Evolutionary conservation across 2,888 invertebrate species (phyloP).

Genomic region (Meandrusa payeni): DNA sequence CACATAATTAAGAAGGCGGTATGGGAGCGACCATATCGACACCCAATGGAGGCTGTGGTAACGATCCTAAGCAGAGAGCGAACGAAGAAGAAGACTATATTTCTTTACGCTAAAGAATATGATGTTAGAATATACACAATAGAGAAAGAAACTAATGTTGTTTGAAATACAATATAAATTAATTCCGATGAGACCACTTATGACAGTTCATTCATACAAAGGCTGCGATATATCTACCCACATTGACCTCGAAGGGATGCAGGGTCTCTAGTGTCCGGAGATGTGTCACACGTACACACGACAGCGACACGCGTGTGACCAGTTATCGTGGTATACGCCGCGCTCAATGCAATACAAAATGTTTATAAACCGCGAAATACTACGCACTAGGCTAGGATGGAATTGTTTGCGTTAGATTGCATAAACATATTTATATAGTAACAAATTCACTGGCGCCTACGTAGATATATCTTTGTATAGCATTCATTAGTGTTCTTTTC

Average conservation of each 20-base stretch:
- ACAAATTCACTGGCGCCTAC: not conserved
- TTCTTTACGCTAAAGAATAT: too few species aligned
- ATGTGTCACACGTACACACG: slow-evolving; percentile 13
- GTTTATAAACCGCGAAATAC: slow-evolving; percentile 12
- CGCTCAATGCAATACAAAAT: slow-evolving; percentile 14
- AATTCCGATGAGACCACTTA: not conserved
- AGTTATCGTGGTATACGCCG: not conserved
- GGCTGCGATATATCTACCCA: slow-evolving; percentile 46
- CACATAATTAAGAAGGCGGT: too few species aligned
- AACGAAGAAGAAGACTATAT: too few species aligned
- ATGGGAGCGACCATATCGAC: too few species aligned
- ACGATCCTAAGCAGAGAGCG: too few species aligned
- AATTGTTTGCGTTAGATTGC: slow-evolving; percentile 8
- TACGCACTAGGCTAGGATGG: slow-evolving; percentile 2
- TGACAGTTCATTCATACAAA: slow-evolving; percentile 45
- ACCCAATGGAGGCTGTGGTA: too few species aligned
- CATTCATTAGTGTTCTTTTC: not conserved
- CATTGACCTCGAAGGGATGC: slow-evolving; percentile 42
- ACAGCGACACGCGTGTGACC: slow-evolving; percentile 4
- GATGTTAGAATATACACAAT: too few species aligned
- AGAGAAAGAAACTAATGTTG: too few species aligned
- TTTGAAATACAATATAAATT: slow-evolving; percentile 3
- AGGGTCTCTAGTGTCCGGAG: slow-evolving; percentile 16
- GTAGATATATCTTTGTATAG: not conserved
- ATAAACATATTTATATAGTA: not conserved